Percentiles rank a stretch among this genome's conserved stretches.
Evolutionary conservation across 1,140 invertebrate genomes (phyloP).

Genomic region (Cherax destructor): DNA sequence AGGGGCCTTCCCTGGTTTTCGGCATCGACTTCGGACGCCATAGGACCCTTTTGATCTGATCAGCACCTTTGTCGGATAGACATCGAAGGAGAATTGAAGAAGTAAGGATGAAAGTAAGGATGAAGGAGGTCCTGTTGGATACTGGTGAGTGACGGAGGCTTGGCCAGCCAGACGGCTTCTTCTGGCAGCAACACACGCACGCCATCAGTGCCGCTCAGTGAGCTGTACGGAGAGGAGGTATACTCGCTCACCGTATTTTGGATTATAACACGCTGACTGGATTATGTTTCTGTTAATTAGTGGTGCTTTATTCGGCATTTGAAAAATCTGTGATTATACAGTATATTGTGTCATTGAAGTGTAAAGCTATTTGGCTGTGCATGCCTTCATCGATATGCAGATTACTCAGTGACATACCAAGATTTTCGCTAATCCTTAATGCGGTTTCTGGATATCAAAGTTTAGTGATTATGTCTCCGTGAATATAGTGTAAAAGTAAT

Average conservation of each 20-base stretch:
- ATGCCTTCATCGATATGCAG: constrained; percentile 21
- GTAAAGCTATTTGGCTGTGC: constrained; percentile 11
- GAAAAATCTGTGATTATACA: not conserved
- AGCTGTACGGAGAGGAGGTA: constrained; percentile 34
- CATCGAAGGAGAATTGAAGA: too few species aligned
- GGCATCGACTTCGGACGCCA: too few species aligned
- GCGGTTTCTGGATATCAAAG: not conserved
- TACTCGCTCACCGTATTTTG: constrained; percentile 27
- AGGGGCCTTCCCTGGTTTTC: too few species aligned
- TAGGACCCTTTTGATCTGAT: too few species aligned
- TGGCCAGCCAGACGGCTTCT: not conserved
- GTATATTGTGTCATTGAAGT: not conserved
- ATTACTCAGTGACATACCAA: constrained; percentile 1
- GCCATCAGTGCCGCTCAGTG: constrained; percentile 48
- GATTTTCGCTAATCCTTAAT: constrained; percentile 2
- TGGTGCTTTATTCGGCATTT: not conserved
- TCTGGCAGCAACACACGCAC: not conserved
- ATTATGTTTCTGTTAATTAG: constrained; percentile 39
- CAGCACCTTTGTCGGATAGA: too few species aligned
- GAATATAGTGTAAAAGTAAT: not conserved
- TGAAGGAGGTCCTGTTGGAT: not conserved
- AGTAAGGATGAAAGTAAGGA: not conserved
- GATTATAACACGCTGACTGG: constrained; percentile 54
- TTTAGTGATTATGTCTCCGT: not conserved
- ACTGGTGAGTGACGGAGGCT: not conserved